Percentiles rank a stretch among this genome's conserved stretches.
These are phyloP conservation scores for Sebastes fasciatus DNA, from an alignment of 2,113 vertebrate genomes.

Conservation along the genomic window DNA sequence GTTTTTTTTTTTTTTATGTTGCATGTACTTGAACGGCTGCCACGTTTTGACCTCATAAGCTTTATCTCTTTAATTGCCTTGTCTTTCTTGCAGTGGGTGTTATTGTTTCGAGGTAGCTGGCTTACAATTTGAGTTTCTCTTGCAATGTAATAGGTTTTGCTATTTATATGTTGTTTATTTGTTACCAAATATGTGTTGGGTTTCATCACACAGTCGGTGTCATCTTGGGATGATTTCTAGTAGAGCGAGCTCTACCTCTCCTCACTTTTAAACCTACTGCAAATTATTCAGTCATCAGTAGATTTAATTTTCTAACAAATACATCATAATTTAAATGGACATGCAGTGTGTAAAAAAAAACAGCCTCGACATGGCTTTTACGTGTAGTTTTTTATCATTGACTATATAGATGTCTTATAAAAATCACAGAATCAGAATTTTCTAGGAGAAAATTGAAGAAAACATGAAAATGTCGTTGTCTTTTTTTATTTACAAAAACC, in stretches of 20 bases:
- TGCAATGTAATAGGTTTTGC: conserved; percentile 66
- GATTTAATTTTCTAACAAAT: conserved; percentile 55
- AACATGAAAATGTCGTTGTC: conserved; percentile 78
- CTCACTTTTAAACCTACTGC: conserved; percentile 49
- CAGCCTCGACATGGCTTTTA: conserved; percentile 72
- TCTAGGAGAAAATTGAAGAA: conserved; percentile 84
- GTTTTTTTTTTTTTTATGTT: conserved; percentile 66
- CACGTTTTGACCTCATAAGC: conserved; percentile 93
- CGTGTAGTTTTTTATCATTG: conserved; percentile 72
- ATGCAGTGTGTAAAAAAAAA: conserved; percentile 60
- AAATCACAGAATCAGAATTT: conserved; percentile 71
- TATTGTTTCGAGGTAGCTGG: conserved; percentile 64
- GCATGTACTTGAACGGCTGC: conserved; percentile 96
- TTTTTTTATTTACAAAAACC: conserved; percentile 81
- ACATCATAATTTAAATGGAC: conserved; percentile 68
- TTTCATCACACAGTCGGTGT: conserved; percentile 63
- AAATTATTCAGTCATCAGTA: conserved; percentile 44
- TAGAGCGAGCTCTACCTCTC: conserved; percentile 72
- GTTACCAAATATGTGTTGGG: conserved; percentile 81
- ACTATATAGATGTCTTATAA: conserved; percentile 77
- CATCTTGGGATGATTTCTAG: conserved; percentile 60
- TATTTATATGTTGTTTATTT: conserved; percentile 79
- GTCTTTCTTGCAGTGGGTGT: conserved; percentile 73
- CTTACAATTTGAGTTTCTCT: conserved; percentile 69
- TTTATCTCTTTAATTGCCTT: conserved; percentile 79